These are phyloP conservation scores for Archips xylosteana DNA, from an alignment of 2,888 invertebrate species.

Conservation along the genomic window DNA sequence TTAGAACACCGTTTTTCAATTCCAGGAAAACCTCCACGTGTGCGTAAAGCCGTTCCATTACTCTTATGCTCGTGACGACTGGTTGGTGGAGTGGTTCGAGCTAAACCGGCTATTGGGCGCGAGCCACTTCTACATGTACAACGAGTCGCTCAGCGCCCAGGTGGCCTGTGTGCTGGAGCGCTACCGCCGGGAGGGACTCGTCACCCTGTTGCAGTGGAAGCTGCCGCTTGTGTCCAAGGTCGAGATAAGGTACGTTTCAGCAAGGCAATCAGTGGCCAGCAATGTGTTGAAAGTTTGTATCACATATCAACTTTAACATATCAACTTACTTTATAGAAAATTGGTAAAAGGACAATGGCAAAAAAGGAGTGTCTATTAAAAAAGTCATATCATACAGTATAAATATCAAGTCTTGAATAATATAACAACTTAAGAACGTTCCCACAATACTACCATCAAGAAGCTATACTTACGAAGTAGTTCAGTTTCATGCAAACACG, in stretches of 20 bases:
- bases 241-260: not conserved
- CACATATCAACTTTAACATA: not conserved
- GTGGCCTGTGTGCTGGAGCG: slow-evolving; percentile 91
- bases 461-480: no score
- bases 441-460: no score
- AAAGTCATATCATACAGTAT: no score
- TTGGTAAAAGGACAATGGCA: no score
- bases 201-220: slow-evolving; percentile 93
- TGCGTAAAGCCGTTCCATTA: slow-evolving; percentile 97
- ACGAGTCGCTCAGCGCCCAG: slow-evolving; percentile 92
- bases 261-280: not conserved
- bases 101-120: slow-evolving; percentile 93
- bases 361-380: no score
- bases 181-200: slow-evolving; percentile 87
- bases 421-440: no score
- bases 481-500: no score
- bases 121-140: slow-evolving; percentile 95
- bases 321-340: not conserved
- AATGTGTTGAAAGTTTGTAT: not conserved
- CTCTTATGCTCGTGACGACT: slow-evolving; percentile 92
- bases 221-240: slow-evolving; percentile 93
- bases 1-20: slow-evolving; percentile 39
- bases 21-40: slow-evolving; percentile 88
- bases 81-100: slow-evolving; percentile 95
- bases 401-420: no score